Conservation (phyloP, 1,140 invertebrate species). For the Lasioglossum baleicum region DNA sequence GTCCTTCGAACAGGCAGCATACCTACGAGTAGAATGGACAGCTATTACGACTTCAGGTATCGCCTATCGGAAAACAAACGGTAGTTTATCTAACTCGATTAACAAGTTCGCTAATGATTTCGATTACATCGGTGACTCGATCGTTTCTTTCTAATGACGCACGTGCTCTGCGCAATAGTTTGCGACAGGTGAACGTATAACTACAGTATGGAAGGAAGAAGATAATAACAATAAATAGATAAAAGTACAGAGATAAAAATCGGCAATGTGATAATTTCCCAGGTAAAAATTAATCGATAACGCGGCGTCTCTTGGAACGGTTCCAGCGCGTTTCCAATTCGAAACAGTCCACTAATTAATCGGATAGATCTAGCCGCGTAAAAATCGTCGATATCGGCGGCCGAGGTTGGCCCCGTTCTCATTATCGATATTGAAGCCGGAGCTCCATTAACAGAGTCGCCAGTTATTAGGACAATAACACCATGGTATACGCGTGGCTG, state of each 20-base stretch:
- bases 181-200: no score
- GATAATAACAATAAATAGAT: no score
- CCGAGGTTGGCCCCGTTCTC: neutral
- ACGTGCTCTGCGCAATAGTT: no score
- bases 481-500: neutral
- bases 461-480: conserved; percentile 7
- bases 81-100: no score
- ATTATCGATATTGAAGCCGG: conserved; percentile 18
- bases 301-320: neutral
- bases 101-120: no score
- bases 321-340: neutral
- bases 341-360: conserved; percentile 19
- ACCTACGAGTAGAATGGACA: no score
- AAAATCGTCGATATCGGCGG: neutral
- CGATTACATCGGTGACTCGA: no score
- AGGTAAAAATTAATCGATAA: neutral
- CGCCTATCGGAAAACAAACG: no score
- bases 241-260: neutral
- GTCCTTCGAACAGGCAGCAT: no score
- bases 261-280: neutral
- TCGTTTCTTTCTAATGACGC: no score
- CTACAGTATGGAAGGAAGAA: no score
- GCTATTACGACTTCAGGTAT: no score
- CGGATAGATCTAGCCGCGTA: neutral
- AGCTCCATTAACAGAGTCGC: neutral